These are phyloP conservation scores for Pipistrellus nathusii DNA, from an alignment of 2,797 vertebrate genomes.

Conservation along the genomic window DNA sequence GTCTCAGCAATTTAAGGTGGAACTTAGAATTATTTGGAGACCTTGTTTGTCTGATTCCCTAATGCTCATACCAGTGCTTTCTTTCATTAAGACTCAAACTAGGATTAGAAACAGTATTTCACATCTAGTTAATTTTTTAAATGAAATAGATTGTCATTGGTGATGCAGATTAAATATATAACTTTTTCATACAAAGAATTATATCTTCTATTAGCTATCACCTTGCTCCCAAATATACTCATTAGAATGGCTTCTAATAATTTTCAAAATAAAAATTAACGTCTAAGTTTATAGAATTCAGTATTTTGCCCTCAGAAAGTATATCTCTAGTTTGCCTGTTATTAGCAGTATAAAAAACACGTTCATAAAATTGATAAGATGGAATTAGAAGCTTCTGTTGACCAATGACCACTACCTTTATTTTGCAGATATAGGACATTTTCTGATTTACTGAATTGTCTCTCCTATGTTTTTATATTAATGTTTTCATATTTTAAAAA, in stretches of 20 bases:
- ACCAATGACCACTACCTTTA: neutral
- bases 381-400: constrained; percentile 31
- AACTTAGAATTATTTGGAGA: constrained; percentile 60
- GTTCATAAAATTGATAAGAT: neutral
- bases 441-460: neutral
- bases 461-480: constrained; percentile 64
- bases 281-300: neutral
- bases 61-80: neutral
- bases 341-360: constrained; percentile 8
- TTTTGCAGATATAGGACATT: constrained; percentile 43
- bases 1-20: constrained; percentile 76
- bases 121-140: constrained; percentile 56
- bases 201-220: neutral
- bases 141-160: neutral
- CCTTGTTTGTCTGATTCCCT: neutral
- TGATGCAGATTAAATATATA: constrained; percentile 31
- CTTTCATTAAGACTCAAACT: constrained; percentile 20
- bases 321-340: constrained; percentile 19
- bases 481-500: constrained; percentile 76
- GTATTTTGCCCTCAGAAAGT: neutral
- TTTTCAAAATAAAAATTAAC: constrained; percentile 44
- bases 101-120: constrained; percentile 45
- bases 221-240: neutral
- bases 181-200: neutral
- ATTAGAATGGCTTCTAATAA: constrained; percentile 3